These are phyloP conservation scores for Resseliella maxima DNA, from an alignment of 2,888 invertebrate species.

Conservation along the genomic window DNA sequence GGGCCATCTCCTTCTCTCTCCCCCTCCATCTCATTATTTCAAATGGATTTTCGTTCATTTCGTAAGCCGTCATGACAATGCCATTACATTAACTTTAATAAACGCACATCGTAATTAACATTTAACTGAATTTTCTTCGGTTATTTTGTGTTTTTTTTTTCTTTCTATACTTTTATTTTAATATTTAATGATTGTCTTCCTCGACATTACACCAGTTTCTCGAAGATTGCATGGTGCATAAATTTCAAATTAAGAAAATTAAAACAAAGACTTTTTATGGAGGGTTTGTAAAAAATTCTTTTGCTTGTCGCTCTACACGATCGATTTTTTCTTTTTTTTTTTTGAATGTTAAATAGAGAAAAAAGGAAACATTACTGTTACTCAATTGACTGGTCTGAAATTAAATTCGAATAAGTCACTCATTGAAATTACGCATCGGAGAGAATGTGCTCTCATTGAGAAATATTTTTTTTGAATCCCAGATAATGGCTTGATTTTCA, in stretches of 20 bases:
- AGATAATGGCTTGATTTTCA: neutral
- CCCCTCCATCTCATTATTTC: neutral
- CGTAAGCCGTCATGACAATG: slow-evolving; percentile 28
- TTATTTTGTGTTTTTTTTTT: neutral
- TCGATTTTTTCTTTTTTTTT: too few relatives aligned
- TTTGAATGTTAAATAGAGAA: neutral
- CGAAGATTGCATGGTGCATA: neutral
- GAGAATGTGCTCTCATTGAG: neutral
- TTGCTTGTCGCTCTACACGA: neutral
- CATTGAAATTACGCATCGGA: neutral
- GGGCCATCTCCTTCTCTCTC: neutral
- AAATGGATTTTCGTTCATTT: slow-evolving; percentile 10
- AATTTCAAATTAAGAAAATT: slow-evolving; percentile 12
- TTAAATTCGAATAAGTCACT: neutral
- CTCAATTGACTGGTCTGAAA: neutral
- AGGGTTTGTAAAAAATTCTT: neutral
- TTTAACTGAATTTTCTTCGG: slow-evolving; percentile 3
- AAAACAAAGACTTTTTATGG: neutral
- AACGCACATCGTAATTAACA: slow-evolving; percentile 41
- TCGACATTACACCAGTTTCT: neutral
- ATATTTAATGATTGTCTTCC: neutral
- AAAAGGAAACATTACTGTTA: neutral
- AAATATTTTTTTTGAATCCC: neutral
- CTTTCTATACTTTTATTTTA: neutral
- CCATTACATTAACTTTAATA: slow-evolving; percentile 30